Percentiles rank a stretch among this genome's conserved stretches.
These are phyloP conservation scores for Lamproptera curius DNA, from an alignment of 2,888 invertebrate genomes.

Conservation along the genomic window DNA sequence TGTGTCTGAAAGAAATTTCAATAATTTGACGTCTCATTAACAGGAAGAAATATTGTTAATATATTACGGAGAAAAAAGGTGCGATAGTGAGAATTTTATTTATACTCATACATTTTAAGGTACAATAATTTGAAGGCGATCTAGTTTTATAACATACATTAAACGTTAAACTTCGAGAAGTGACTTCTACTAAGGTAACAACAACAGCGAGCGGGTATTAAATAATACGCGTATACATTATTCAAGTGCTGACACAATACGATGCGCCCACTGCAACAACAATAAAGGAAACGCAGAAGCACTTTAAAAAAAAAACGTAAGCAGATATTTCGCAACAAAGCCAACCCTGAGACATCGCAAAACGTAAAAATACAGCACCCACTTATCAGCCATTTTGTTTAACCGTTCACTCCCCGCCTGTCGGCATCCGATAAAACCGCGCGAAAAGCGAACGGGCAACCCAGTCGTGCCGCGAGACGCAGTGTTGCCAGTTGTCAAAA, in stretches of 20 bases:
- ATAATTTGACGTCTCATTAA: no score
- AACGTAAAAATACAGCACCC: conserved; percentile 26
- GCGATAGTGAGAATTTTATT: no score
- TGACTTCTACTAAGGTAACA: conserved; percentile 3
- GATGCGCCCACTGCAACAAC: conserved; percentile 15
- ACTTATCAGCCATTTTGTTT: conserved; percentile 32
- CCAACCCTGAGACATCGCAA: conserved; percentile 46
- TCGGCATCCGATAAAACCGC: conserved; percentile 53
- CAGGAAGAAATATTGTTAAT: no score
- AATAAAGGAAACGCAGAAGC: conserved; percentile 29
- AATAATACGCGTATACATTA: conserved; percentile 6
- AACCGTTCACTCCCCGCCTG: conserved; percentile 58
- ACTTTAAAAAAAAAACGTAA: no score
- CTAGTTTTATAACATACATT: conserved; percentile 1
- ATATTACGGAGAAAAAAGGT: no score
- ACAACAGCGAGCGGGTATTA: neutral
- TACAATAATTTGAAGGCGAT: conserved; percentile 4
- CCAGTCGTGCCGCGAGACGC: conserved; percentile 61
- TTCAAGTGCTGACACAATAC: neutral
- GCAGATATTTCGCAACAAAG: conserved; percentile 49
- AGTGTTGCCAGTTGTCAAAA: conserved; percentile 43
- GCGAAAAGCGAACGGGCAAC: conserved; percentile 47
- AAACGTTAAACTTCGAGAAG: conserved; percentile 3
- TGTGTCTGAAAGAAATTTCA: no score
- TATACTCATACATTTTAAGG: no score